Conservation (phyloP, 2,888 invertebrate genomes). For the Brenthis hecate region DNA sequence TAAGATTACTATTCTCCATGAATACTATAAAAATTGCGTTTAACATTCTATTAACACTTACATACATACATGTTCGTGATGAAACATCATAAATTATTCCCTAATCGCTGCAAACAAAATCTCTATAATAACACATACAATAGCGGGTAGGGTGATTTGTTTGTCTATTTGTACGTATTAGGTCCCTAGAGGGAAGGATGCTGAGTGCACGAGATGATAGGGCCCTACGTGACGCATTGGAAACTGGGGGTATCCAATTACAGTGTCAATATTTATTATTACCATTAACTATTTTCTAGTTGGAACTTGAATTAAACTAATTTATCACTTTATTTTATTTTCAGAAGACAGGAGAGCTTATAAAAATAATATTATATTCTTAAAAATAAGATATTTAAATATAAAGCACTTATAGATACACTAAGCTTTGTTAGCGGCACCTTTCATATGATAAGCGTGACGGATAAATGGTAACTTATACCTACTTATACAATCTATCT, state of each 20-base stretch:
- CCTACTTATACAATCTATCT: too few relatives aligned
- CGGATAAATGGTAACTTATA: too few relatives aligned
- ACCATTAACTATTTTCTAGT: background rate
- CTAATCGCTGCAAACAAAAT: slow-evolving; percentile 28
- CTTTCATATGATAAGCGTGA: too few relatives aligned
- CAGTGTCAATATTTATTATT: background rate
- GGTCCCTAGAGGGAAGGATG: slow-evolving; percentile 26
- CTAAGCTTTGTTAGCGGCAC: too few relatives aligned
- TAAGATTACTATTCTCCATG: too few relatives aligned
- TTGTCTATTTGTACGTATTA: slow-evolving; percentile 18
- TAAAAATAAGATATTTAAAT: too few relatives aligned
- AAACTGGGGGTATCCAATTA: background rate
- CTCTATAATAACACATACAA: slow-evolving; percentile 11
- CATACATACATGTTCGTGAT: slow-evolving; percentile 2
- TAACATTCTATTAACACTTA: background rate
- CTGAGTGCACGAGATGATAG: slow-evolving; percentile 27
- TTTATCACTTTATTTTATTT: too few relatives aligned
- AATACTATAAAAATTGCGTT: background rate
- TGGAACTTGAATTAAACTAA: too few relatives aligned
- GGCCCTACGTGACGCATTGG: background rate
- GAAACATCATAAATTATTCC: slow-evolving; percentile 18
- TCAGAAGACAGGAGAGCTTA: too few relatives aligned
- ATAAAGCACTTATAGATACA: too few relatives aligned
- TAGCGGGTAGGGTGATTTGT: slow-evolving; percentile 10
- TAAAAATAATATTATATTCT: too few relatives aligned